Evolutionary conservation across 2,797 vertebrate species (phyloP).

Genomic region (Naso thynnoides): DNA sequence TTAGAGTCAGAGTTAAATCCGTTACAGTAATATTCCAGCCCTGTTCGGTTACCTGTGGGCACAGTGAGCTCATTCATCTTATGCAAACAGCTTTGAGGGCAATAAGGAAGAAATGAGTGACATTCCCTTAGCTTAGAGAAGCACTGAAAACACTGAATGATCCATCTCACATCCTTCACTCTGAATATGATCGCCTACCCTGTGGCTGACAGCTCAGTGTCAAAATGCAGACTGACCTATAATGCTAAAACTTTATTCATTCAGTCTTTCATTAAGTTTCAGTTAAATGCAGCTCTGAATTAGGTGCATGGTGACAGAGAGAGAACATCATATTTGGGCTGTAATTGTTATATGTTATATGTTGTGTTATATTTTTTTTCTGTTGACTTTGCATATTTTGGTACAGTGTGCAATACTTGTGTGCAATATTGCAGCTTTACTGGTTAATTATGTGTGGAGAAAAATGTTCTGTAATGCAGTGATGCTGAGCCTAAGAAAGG

Average conservation of each 20-base stretch:
- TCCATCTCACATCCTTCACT: not conserved
- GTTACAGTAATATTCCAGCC: no score
- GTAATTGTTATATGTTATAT: no score
- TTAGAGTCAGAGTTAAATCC: not conserved
- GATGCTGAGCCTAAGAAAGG: not conserved
- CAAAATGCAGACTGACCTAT: not conserved
- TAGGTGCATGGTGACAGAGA: not conserved
- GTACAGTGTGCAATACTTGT: no score
- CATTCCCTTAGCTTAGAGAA: not conserved
- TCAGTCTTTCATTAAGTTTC: not conserved
- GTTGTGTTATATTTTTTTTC: no score
- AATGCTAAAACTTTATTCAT: not conserved
- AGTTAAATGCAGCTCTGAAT: not conserved
- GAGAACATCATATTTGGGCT: no score
- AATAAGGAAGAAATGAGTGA: not conserved
- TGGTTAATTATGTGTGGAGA: not conserved
- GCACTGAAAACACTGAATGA: not conserved
- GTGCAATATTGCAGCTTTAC: no score
- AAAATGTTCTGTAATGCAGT: not conserved
- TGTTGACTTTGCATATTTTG: no score
- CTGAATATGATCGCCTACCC: not conserved
- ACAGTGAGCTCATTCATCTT: not conserved
- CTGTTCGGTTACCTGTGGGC: not conserved
- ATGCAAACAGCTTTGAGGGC: not conserved
- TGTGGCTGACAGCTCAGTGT: no score